Base-by-base conservation (phyloP, 2,888 invertebrate genomes). In the Sminthurides aquaticus region DNA sequence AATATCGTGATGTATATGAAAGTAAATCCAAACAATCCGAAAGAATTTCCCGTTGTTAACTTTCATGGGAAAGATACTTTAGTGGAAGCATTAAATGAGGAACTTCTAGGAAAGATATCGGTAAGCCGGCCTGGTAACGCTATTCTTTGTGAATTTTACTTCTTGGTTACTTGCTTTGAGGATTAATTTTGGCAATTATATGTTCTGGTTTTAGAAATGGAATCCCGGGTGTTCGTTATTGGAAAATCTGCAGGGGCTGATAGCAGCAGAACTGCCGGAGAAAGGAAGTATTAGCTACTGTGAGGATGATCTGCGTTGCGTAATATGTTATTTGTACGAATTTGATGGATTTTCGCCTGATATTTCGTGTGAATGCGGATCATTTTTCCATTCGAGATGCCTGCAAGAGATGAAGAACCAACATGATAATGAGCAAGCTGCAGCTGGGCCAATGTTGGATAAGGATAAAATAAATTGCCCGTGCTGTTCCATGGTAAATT, bases 51-150 rank as follows among this genome's bases (percentile, higher is more conserved):
- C 1, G 74, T 76, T 65, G 75, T 81, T 8, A 78, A 76, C 65
- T 79, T 81, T 73, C 69, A 81, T 49, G 81, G 81, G 1, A 78
- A 80, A 8, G 78, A 78, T 57, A 73, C 76, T 57, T 57, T 75
- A 2, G 75, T 78, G 2, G 73, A 76, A 57, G 63, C 70, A 1
- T 78, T 77, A 55, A 73, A 75, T 22, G 68, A 69, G 25, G 74
- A 71, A 48, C 65, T 80, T 22, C 76, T 77, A 49, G 67, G 74
- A 2, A 79, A 79, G 69, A 75, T 79, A 34, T 72, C 74, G 48
- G 74, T 78, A 67, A 64, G 62, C n/a, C n/a, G n/a, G n/a, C n/a
- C n/a, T n/a, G n/a, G 20, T 48, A 2, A 2, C 25, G 28, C 18
- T 25, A 34, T 15, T 56, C 11, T 25, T 3, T 56, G 15, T 56